Evolutionary conservation across 2,113 vertebrate species (phyloP).

Genomic region (Motacilla alba): DNA sequence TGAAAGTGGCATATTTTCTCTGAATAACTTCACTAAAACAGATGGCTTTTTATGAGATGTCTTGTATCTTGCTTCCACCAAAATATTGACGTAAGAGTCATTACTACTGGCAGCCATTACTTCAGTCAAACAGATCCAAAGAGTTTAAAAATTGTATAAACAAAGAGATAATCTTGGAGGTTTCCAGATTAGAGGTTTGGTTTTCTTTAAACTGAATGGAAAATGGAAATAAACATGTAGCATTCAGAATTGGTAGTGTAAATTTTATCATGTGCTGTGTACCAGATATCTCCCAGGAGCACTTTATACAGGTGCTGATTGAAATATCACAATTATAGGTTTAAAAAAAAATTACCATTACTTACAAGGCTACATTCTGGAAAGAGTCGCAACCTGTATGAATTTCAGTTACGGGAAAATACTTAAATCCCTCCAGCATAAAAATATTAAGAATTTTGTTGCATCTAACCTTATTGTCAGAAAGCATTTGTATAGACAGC

Average conservation of each 20-base stretch:
- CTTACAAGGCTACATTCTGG: background rate
- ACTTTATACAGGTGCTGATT: background rate
- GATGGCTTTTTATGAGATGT: background rate
- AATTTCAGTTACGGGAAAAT: background rate
- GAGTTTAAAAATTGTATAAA: background rate
- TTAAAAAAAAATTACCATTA: background rate
- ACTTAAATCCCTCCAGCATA: background rate
- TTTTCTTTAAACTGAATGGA: background rate
- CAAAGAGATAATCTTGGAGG: background rate
- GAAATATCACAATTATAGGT: constrained; percentile 1
- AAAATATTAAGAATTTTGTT: background rate
- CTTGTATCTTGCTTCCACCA: background rate
- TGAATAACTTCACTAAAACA: background rate
- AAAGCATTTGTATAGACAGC: background rate
- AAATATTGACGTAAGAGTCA: background rate
- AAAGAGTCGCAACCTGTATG: background rate
- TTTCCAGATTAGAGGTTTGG: background rate
- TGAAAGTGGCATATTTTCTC: background rate
- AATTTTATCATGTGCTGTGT: background rate
- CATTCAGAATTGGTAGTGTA: background rate
- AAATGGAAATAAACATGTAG: background rate
- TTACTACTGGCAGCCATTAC: background rate
- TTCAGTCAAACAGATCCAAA: background rate
- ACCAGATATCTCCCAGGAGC: background rate
- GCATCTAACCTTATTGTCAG: background rate